Base-by-base conservation (phyloP, 2,888 invertebrate species). In the Margaritifera margaritifera region DNA sequence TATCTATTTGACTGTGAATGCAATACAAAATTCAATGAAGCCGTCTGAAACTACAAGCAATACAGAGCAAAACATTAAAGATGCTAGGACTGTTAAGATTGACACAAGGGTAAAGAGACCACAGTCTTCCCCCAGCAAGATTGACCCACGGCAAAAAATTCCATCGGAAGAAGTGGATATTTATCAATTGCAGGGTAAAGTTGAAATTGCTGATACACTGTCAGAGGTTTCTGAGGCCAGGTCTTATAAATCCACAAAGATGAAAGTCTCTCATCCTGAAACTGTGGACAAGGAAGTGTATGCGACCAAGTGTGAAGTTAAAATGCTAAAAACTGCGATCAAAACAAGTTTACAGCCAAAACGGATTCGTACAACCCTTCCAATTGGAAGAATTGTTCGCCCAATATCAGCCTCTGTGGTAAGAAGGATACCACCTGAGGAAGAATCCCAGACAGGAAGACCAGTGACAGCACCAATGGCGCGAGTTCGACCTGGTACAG, bases 1-100 rank as follows among this genome's bases (percentile, higher is more conserved):
- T 76, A 85, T 89, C 19, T 88, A 87, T 65, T 74, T 87, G n/a
- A 86, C 87, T 19, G 85, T 89, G 1, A 87, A 85, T 78, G 82
- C 86, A 51, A 87, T 89, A 55, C 86, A 89, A 60, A 80, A 80
- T 56, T 78, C 82, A 6, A 80, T 86, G 80, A 81, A 79, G 62
- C 79, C 80, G 3, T 79, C 77, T 27, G 85, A 85, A 69, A 81
- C 83, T 51, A 79, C 73, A 64, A 74, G 61, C 65, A 85, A 87
- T 69, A 86, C 86, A 22, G 77, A 79, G 53, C 69, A 71, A 58
- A 85, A 86, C 68, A 71, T 80, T 60, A 60, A 71, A 51, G 79
- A 80, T 57, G 62, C 69, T 11, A 64, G 67, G 50, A 70, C 65
- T 59, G 51, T 74, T 25, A 64, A 63, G 20, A 55, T 74, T 11